Conservation (phyloP, 2,797 vertebrate genomes). For the Acanthiza pusilla region DNA sequence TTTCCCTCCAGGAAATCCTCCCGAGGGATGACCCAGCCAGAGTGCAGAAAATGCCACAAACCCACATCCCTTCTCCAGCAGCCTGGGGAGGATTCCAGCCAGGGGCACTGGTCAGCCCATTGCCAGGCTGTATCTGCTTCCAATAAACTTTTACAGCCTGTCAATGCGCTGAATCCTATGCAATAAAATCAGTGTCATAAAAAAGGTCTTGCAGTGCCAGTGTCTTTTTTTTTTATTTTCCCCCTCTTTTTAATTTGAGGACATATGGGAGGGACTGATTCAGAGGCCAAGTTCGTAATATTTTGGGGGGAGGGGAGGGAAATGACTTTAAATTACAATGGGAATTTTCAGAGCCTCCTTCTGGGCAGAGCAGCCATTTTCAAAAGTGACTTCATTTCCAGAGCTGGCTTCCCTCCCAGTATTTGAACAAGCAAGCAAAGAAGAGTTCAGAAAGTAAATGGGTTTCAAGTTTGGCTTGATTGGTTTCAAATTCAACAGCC, state of each 20-base stretch:
- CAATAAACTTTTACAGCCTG: slow-evolving; percentile 65
- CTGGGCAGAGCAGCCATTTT: slow-evolving; percentile 12
- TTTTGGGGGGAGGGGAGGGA: neutral
- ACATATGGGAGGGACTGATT: neutral
- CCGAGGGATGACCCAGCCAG: fast-evolving
- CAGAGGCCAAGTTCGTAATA: neutral
- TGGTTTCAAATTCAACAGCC: neutral
- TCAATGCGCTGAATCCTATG: slow-evolving; percentile 37
- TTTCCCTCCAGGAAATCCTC: neutral
- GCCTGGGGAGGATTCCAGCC: neutral
- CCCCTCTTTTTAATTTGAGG: neutral
- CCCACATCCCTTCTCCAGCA: neutral
- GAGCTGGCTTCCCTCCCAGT: slow-evolving; percentile 51
- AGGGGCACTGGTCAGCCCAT: slow-evolving; percentile 8
- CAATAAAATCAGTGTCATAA: slow-evolving; percentile 59
- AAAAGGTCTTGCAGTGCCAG: slow-evolving; percentile 26
- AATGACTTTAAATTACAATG: slow-evolving; percentile 47
- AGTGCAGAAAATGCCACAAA: neutral
- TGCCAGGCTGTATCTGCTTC: slow-evolving; percentile 53
- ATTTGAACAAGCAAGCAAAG: slow-evolving; percentile 26
- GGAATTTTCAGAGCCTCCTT: slow-evolving; percentile 35
- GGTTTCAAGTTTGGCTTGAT: neutral
- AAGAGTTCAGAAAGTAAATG: neutral
- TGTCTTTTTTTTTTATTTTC: neutral
- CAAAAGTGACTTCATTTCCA: slow-evolving; percentile 62